Evolutionary conservation across 1,140 invertebrate species (phyloP).

Genomic region (Bathynomus jamesi): DNA sequence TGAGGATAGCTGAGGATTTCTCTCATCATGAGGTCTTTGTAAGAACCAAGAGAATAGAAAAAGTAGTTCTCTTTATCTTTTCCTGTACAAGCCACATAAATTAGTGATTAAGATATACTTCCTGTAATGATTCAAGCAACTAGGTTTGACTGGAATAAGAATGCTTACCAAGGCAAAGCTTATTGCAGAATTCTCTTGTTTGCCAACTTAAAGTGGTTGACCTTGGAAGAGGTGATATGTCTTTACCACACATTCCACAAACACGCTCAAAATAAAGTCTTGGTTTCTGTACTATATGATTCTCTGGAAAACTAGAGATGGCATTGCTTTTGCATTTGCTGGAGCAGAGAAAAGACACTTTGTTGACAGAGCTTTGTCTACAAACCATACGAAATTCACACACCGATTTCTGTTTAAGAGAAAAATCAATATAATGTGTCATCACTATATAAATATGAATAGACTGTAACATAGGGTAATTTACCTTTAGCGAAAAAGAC

Average conservation of each 20-base stretch:
- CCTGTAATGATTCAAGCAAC: too few species aligned
- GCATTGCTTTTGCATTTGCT: constrained; percentile 16
- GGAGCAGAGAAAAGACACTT: constrained; percentile 13
- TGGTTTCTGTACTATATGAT: constrained; percentile 27
- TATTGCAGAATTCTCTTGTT: constrained; percentile 34
- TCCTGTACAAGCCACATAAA: too few species aligned
- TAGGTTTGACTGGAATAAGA: too few species aligned
- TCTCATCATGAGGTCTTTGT: too few species aligned
- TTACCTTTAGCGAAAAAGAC: too few species aligned
- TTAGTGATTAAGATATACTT: too few species aligned
- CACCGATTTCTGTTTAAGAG: neutral
- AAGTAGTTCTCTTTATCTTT: too few species aligned
- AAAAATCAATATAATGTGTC: neutral
- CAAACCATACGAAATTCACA: constrained; percentile 12
- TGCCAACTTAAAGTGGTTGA: constrained; percentile 22
- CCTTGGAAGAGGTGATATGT: constrained; percentile 6
- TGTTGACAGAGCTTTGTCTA: neutral
- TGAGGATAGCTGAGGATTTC: too few species aligned
- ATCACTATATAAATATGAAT: too few species aligned
- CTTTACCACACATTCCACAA: constrained; percentile 36
- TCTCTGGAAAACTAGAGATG: constrained; percentile 3
- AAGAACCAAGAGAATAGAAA: too few species aligned
- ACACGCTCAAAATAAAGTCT: constrained; percentile 31
- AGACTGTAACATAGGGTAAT: too few species aligned
- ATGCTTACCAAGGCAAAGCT: constrained; percentile 29